Evolutionary conservation across 2,797 vertebrate genomes (phyloP).

Genomic region (Aldrovandia affinis): DNA sequence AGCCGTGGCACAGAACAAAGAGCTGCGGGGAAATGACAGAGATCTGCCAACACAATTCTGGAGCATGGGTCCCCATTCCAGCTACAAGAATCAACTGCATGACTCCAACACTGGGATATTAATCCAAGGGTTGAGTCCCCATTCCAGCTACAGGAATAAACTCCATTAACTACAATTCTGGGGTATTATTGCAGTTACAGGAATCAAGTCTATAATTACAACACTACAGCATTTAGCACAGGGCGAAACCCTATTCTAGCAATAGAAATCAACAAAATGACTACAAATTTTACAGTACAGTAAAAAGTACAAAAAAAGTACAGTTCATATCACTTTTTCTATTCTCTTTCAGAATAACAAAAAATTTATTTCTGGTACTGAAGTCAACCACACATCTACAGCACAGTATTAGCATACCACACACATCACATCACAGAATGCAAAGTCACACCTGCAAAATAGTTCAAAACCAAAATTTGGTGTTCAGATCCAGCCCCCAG

Average conservation of each 20-base stretch:
- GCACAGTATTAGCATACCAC: not conserved
- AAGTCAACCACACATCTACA: not conserved
- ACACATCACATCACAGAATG: not conserved
- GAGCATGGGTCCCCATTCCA: not conserved
- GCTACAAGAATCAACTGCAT: not conserved
- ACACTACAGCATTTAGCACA: too few relatives aligned
- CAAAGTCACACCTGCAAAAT: not conserved
- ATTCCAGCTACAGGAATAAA: not conserved
- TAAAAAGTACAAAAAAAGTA: not conserved
- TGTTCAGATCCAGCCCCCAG: conserved; percentile 9
- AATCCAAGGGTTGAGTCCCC: not conserved
- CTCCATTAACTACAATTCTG: not conserved
- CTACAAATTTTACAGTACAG: too few relatives aligned
- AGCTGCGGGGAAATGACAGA: conserved; percentile 65
- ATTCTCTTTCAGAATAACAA: not conserved
- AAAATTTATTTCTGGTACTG: not conserved
- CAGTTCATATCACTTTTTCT: not conserved
- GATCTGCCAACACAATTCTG: not conserved
- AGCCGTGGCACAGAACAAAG: conserved; percentile 91
- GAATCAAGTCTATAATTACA: not conserved
- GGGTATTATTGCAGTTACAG: not conserved
- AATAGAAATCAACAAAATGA: too few relatives aligned
- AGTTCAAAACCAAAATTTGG: not conserved
- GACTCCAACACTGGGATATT: not conserved
- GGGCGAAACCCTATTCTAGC: too few relatives aligned